phyloP scores from a whole-genome alignment of 2,113 vertebrate species.

The Plestiodon gilberti region DNA sequence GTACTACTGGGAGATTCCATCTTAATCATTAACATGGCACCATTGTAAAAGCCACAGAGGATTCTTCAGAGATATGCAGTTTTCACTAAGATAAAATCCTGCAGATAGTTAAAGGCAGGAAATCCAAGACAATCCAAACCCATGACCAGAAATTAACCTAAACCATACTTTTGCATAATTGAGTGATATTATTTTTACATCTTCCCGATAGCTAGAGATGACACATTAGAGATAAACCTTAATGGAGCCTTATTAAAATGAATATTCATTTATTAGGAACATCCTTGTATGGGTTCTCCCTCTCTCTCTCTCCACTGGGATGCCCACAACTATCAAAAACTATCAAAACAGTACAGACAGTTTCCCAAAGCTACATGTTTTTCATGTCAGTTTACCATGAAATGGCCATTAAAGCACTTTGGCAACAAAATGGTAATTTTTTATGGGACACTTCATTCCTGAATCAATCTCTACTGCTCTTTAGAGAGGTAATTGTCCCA shows the following conservation, averaged over 20 bases:
- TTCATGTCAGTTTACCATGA: not conserved
- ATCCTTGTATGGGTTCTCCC: not conserved
- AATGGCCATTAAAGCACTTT: not conserved
- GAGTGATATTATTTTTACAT: not conserved
- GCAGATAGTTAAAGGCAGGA: not conserved
- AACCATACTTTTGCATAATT: fast-evolving
- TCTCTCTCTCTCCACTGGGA: not conserved
- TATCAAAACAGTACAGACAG: not conserved
- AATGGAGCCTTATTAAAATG: fast-evolving
- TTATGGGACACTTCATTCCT: no score
- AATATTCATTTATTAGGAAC: not conserved
- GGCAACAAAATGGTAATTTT: not conserved
- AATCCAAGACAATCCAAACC: conserved; percentile 6
- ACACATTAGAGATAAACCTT: not conserved
- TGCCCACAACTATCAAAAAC: not conserved
- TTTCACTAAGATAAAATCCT: not conserved
- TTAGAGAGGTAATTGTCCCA: not conserved
- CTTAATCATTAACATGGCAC: not conserved
- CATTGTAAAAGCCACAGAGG: conserved; percentile 12
- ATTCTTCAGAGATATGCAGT: not conserved
- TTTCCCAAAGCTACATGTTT: not conserved
- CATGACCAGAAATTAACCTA: not conserved
- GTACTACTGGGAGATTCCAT: not conserved
- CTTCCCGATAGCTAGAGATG: not conserved
- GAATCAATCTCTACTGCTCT: not conserved